Conservation (phyloP, 2,113 vertebrate species). For the rat (Rattus norvegicus) region GRCr8 NC_086039.1:138596501-138597000, state of each 20-base stretch:
- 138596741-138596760: background rate
- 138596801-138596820: background rate
- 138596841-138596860: background rate
- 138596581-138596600: too few species aligned
- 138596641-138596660: background rate
- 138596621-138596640: too few species aligned
- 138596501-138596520: background rate
- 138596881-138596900: background rate
- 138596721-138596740: background rate
- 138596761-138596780: background rate
- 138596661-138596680: background rate
- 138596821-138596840: background rate
- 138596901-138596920: background rate
- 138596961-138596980: background rate
- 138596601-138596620: too few species aligned
- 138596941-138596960: background rate
- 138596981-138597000: background rate
- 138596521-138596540: too few species aligned
- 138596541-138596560: too few species aligned
- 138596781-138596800: background rate
- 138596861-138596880: background rate
- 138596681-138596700: background rate
- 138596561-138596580: too few species aligned
- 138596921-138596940: background rate
- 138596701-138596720: background rate